Percentiles rank a stretch among this genome's conserved stretches.
These are phyloP conservation scores for Amphiprion clarkii DNA, from an alignment of 2,797 vertebrate species.

Conservation along the genomic window DNA sequence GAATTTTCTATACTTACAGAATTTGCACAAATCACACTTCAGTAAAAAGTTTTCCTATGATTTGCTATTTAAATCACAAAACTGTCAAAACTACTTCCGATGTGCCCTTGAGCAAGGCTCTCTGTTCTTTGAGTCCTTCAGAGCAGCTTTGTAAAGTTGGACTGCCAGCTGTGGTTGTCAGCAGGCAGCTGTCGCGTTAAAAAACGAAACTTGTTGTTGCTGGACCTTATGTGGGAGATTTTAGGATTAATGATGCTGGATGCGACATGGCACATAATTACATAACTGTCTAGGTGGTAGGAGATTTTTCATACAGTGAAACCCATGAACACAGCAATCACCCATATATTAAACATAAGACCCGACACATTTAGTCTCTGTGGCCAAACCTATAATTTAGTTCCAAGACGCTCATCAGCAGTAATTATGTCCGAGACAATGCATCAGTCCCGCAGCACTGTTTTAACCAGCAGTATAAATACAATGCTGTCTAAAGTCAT, in stretches of 20 bases:
- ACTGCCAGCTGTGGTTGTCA: slow-evolving; percentile 1
- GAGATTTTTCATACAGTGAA: slow-evolving; percentile 45
- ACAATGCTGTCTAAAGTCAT: slow-evolving; percentile 10
- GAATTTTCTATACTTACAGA: not conserved
- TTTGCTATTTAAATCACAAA: not conserved
- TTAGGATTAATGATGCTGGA: slow-evolving; percentile 28
- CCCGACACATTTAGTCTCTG: slow-evolving; percentile 49
- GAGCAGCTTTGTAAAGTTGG: not conserved
- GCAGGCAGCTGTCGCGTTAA: slow-evolving; percentile 3
- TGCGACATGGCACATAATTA: slow-evolving; percentile 37
- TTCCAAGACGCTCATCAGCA: slow-evolving; percentile 54
- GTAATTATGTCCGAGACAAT: slow-evolving; percentile 69
- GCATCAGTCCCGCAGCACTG: slow-evolving; percentile 51
- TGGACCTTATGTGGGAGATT: slow-evolving; percentile 30
- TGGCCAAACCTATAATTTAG: slow-evolving; percentile 58
- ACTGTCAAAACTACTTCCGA: slow-evolving; percentile 3
- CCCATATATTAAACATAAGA: slow-evolving; percentile 57
- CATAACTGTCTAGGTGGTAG: slow-evolving; percentile 36
- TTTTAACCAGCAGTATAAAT: slow-evolving; percentile 47
- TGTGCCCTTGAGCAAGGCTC: slow-evolving; percentile 10
- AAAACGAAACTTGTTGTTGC: slow-evolving; percentile 12
- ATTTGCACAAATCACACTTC: not conserved
- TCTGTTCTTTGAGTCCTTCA: not conserved
- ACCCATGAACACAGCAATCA: slow-evolving; percentile 37
- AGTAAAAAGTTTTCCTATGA: not conserved